Evolutionary conservation across 2,888 invertebrate genomes (phyloP).

Genomic region (Conomelus anceps): DNA sequence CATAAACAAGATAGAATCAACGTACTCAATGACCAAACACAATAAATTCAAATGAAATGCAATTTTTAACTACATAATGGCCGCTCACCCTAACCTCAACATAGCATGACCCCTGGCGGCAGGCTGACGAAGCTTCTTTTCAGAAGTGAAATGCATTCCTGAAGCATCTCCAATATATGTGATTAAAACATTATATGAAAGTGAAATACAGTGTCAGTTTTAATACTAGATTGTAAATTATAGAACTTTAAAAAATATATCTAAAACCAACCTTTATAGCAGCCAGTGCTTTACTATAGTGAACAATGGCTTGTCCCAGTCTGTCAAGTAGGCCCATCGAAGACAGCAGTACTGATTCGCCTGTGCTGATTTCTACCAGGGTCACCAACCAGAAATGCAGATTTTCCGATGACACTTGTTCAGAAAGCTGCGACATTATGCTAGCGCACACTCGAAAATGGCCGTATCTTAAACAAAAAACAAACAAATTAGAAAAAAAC

Average conservation of each 20-base stretch:
- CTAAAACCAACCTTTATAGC: slow-evolving; percentile 46
- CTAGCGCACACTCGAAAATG: slow-evolving; percentile 65
- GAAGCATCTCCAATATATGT: too few species aligned
- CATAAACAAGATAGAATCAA: too few species aligned
- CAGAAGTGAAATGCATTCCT: too few species aligned
- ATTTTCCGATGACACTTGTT: slow-evolving; percentile 75
- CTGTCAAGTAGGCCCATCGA: slow-evolving; percentile 40
- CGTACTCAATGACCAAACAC: too few species aligned
- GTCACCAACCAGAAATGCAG: slow-evolving; percentile 83
- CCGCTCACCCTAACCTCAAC: too few species aligned
- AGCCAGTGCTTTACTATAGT: slow-evolving; percentile 59
- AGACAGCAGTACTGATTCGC: slow-evolving; percentile 58
- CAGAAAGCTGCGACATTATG: slow-evolving; percentile 56
- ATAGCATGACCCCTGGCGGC: too few species aligned
- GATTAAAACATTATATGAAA: too few species aligned
- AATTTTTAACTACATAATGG: too few species aligned
- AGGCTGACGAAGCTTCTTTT: too few species aligned
- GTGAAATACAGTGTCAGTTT: too few species aligned
- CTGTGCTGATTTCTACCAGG: slow-evolving; percentile 66
- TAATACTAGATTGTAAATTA: too few species aligned
- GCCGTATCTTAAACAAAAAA: slow-evolving; percentile 52
- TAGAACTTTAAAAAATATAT: background rate
- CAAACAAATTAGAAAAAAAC: background rate
- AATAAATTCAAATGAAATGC: too few species aligned
- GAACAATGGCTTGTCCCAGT: slow-evolving; percentile 47